These are phyloP conservation scores for Apostichopus parvimensis DNA, from an alignment of 35 echinoderm and acorn worm genomes.

Conservation along the genomic window DNA sequence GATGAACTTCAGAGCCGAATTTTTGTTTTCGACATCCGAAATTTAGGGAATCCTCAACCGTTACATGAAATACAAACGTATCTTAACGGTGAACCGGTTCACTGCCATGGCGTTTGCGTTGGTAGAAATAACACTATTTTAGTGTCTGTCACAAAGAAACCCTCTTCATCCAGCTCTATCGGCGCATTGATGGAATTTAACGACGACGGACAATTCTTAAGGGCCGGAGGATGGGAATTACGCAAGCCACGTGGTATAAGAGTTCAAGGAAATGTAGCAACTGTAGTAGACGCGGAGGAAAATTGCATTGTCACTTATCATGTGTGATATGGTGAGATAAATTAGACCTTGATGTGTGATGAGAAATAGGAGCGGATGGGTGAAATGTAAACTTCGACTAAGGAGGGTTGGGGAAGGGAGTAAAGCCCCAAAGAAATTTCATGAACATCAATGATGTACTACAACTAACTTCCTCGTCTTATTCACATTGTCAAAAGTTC, in stretches of 20 bases:
- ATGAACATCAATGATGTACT: too few relatives aligned
- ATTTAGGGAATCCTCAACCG: background rate
- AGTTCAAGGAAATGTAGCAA: background rate
- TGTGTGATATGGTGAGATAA: background rate
- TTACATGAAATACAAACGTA: background rate
- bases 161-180: background rate
- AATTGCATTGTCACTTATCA: constrained; percentile 28
- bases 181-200: constrained; percentile 17
- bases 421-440: too few relatives aligned
- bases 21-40: constrained; percentile 31
- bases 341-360: too few relatives aligned
- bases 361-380: too few relatives aligned
- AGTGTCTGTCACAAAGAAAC: constrained; percentile 4
- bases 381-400: too few relatives aligned
- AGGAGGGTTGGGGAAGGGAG: too few relatives aligned
- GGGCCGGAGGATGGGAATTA: constrained; percentile 19
- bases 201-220: background rate
- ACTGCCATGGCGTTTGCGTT: constrained; percentile 12
- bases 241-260: constrained; percentile 15
- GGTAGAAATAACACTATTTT: background rate
- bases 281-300: constrained; percentile 5
- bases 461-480: too few relatives aligned
- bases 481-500: too few relatives aligned
- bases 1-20: constrained; percentile 24
- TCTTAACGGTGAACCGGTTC: background rate